Conservation (phyloP, 2,113 vertebrate species). For the Pipa parva region DNA sequence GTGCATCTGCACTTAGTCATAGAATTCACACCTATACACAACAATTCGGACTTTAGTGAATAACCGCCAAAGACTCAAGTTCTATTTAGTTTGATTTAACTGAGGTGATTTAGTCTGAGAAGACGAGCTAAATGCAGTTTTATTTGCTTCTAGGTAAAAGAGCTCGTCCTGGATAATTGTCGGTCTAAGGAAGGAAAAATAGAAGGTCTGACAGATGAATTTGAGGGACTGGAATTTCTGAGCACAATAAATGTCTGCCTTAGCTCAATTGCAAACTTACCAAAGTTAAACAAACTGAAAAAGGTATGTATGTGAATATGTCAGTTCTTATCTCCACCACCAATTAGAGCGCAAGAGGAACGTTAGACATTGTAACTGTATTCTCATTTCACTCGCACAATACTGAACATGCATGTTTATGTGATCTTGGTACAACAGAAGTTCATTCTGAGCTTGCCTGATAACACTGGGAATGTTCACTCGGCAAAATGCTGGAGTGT, state of each 20-base stretch:
- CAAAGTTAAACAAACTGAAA: constrained; percentile 97
- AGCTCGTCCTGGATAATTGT: constrained; percentile 96
- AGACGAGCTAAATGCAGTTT: not conserved
- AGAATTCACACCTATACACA: not conserved
- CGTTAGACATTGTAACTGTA: too few species aligned
- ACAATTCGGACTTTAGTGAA: too few species aligned
- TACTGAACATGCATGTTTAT: too few species aligned
- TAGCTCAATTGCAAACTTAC: constrained; percentile 89
- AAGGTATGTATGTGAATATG: constrained; percentile 71
- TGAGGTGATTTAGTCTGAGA: not conserved
- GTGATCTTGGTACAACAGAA: too few species aligned
- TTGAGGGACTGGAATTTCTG: constrained; percentile 94
- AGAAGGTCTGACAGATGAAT: constrained; percentile 93
- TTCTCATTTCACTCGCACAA: too few species aligned
- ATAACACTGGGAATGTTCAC: too few species aligned
- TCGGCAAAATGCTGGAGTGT: too few species aligned
- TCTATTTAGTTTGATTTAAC: not conserved
- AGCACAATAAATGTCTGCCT: constrained; percentile 97
- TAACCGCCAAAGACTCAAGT: not conserved
- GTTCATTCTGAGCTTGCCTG: too few species aligned
- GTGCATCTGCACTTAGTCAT: too few species aligned
- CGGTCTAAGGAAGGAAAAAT: constrained; percentile 93
- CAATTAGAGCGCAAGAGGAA: not conserved
- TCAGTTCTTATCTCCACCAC: not conserved
- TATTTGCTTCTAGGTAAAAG: constrained; percentile 78